Evolutionary conservation across 2,797 vertebrate species (phyloP).

Genomic region (Vespertilio murinus): DNA sequence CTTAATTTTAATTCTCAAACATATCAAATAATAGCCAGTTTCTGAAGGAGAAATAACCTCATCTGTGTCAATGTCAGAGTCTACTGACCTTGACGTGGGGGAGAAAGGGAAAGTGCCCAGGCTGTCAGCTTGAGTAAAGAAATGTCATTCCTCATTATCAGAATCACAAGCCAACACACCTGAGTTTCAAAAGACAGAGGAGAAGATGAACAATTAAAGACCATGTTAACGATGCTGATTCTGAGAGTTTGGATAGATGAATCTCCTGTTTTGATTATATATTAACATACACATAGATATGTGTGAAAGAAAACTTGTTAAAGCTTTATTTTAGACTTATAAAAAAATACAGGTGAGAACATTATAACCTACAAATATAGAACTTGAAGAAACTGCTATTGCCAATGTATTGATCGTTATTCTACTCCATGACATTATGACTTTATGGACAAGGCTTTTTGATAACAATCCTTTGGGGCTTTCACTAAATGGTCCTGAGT

Average conservation of each 20-base stretch:
- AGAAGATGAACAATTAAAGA: background rate
- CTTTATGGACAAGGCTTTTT: background rate
- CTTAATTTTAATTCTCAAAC: constrained; percentile 25
- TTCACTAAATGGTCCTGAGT: constrained; percentile 44
- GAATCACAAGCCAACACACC: background rate
- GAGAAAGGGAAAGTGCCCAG: background rate
- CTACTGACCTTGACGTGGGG: background rate
- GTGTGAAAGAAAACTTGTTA: background rate
- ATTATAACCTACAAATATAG: background rate
- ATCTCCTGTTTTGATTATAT: background rate
- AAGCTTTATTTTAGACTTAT: background rate
- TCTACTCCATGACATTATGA: background rate
- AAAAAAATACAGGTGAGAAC: background rate
- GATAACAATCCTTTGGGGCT: background rate
- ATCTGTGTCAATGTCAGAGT: background rate
- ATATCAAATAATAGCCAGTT: background rate
- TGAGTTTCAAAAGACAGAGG: background rate
- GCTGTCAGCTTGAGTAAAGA: background rate
- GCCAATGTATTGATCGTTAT: constrained; percentile 23
- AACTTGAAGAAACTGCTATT: background rate
- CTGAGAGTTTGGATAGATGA: background rate
- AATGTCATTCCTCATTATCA: background rate
- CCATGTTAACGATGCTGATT: background rate
- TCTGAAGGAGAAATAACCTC: constrained; percentile 11
- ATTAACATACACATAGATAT: background rate